phyloP scores from a whole-genome alignment of 2,888 invertebrate species.

The Xestia c-nigrum region DNA sequence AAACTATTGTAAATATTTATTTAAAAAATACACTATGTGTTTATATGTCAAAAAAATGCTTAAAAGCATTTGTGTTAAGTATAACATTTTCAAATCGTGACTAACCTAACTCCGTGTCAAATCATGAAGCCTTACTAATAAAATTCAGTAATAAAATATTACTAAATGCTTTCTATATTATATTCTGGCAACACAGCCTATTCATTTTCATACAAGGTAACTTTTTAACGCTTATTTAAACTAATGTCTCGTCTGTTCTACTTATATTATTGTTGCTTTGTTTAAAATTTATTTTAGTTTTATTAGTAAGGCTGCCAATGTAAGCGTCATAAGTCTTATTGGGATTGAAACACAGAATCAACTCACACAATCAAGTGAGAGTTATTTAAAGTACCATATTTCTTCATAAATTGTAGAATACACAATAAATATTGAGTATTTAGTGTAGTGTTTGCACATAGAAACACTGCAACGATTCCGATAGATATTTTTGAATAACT shows the following conservation, averaged over 20 bases:
- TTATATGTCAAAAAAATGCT: slow-evolving; percentile 32
- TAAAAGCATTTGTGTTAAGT: slow-evolving; percentile 48
- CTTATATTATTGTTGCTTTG: slow-evolving; percentile 4
- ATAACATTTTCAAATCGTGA: slow-evolving; percentile 68
- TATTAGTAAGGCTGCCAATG: slow-evolving; percentile 59
- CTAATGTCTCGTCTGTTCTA: slow-evolving; percentile 33
- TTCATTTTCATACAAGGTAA: slow-evolving; percentile 39
- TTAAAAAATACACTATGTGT: slow-evolving; percentile 15
- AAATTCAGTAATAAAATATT: slow-evolving; percentile 33
- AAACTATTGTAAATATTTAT: slow-evolving; percentile 40
- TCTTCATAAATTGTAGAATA: not conserved
- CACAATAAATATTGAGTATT: not conserved
- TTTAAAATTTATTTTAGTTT: slow-evolving; percentile 15
- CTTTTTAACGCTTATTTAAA: slow-evolving; percentile 48
- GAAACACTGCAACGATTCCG: not conserved
- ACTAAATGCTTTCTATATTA: slow-evolving; percentile 42
- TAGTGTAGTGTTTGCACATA: not conserved
- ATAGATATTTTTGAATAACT: slow-evolving; percentile 3
- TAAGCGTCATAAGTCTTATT: slow-evolving; percentile 23
- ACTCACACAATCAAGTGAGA: no score
- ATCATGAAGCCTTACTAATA: slow-evolving; percentile 62
- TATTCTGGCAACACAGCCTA: slow-evolving; percentile 20
- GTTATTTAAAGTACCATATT: not conserved
- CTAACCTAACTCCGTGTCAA: slow-evolving; percentile 64
- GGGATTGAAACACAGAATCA: slow-evolving; percentile 29